phyloP scores from a whole-genome alignment of 2,888 invertebrate genomes.

The Cyrtodaria siliqua region DNA sequence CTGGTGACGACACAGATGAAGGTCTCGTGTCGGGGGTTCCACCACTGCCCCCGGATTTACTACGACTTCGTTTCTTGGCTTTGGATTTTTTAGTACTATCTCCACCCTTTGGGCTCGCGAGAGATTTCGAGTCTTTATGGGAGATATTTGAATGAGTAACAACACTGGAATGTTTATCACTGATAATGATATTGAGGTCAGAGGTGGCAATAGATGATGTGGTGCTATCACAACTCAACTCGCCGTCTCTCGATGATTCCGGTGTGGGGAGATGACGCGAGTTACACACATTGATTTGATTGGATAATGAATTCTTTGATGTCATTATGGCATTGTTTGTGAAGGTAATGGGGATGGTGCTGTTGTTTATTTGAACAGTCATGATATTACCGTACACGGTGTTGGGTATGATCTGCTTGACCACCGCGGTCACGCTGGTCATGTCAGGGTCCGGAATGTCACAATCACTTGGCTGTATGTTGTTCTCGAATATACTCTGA shows the following conservation, averaged over 20 bases:
- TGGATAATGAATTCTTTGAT: constrained; percentile 44
- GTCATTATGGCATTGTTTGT: constrained; percentile 55
- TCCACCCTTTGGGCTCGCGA: constrained; percentile 54
- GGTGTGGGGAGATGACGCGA: constrained; percentile 73
- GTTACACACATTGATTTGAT: constrained; percentile 68
- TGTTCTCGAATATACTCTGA: constrained; percentile 57
- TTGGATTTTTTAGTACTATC: constrained; percentile 49
- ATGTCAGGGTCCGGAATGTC: constrained; percentile 58
- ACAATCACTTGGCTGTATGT: constrained; percentile 60
- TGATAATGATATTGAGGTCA: constrained; percentile 49
- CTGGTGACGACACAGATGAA: constrained; percentile 58
- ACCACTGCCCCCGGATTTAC: constrained; percentile 69
- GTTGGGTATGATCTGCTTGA: constrained; percentile 60
- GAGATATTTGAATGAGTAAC: constrained; percentile 38
- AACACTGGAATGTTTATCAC: constrained; percentile 76
- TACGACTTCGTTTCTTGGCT: constrained; percentile 72
- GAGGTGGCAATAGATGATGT: constrained; percentile 74
- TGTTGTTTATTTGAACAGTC: constrained; percentile 62
- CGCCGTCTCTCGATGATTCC: constrained; percentile 72
- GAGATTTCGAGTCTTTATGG: constrained; percentile 55
- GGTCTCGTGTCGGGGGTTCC: constrained; percentile 43
- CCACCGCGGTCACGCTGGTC: constrained; percentile 50
- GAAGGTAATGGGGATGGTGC: constrained; percentile 57
- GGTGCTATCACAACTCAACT: constrained; percentile 78
- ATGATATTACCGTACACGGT: constrained; percentile 61